These are phyloP conservation scores for Psittacus erithacus DNA, from an alignment of 2,113 vertebrate genomes.

Conservation along the genomic window DNA sequence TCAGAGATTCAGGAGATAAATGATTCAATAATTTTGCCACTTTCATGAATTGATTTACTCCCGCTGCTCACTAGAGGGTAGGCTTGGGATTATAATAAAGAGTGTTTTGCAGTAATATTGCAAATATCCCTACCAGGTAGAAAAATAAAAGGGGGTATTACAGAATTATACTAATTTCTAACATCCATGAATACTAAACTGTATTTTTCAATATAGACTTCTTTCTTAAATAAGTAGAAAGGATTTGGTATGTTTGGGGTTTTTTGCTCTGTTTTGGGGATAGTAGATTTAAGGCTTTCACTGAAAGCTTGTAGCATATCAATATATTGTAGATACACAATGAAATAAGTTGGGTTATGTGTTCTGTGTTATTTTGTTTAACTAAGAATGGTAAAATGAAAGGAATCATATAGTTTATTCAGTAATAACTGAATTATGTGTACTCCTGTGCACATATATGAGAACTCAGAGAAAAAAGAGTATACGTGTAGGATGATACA, in stretches of 20 bases:
- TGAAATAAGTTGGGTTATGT: not conserved
- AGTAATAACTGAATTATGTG: not conserved
- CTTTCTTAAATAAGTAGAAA: not conserved
- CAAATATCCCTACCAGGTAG: not conserved
- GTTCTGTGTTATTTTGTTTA: not conserved
- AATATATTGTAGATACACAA: not conserved
- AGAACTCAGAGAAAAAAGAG: not conserved
- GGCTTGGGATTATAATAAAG: constrained; percentile 55
- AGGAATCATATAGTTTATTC: not conserved
- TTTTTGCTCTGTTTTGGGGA: not conserved
- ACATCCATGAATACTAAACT: not conserved
- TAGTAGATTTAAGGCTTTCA: not conserved
- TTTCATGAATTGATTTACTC: constrained; percentile 25
- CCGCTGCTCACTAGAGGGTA: constrained; percentile 69
- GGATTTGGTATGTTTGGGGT: not conserved
- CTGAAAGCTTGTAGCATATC: not conserved
- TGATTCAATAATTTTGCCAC: not conserved
- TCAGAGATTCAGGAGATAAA: not conserved
- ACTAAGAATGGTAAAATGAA: not conserved
- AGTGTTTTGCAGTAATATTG: not conserved
- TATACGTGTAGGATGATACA: not conserved
- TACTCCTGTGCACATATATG: not conserved
- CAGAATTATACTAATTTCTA: not conserved
- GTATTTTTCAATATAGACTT: not conserved
- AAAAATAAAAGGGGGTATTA: not conserved